These are phyloP conservation scores for Mormoops blainvillei DNA, from an alignment of 2,113 vertebrate genomes.

Conservation along the genomic window DNA sequence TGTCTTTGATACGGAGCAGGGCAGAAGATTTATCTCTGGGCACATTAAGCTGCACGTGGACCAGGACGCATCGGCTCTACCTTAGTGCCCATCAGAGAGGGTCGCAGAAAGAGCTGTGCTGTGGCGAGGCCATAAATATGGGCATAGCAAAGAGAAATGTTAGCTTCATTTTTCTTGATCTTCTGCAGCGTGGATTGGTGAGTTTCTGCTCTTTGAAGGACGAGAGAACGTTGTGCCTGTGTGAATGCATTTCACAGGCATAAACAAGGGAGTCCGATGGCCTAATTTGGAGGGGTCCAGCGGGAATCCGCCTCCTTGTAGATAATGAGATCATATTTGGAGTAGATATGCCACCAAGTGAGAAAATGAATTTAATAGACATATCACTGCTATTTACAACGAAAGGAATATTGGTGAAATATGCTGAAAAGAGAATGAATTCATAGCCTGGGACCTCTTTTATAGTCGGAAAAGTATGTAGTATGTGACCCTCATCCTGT, in stretches of 20 bases:
- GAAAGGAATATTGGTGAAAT: conserved; percentile 26
- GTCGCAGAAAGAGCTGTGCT: neutral
- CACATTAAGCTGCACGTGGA: conserved; percentile 30
- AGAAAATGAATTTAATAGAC: conserved; percentile 62
- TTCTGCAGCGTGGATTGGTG: neutral
- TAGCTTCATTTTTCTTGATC: conserved; percentile 34
- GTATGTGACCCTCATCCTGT: conserved; percentile 49
- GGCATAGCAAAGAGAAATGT: neutral
- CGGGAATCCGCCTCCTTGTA: conserved; percentile 29
- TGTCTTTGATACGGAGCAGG: conserved; percentile 40
- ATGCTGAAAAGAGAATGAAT: conserved; percentile 33
- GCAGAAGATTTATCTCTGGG: conserved; percentile 54
- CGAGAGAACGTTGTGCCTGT: neutral
- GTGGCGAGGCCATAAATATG: conserved; percentile 17
- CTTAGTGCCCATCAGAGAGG: neutral
- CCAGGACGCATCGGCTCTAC: neutral
- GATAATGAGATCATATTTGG: conserved; percentile 63
- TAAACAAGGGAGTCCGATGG: conserved; percentile 44
- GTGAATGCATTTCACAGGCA: conserved; percentile 36
- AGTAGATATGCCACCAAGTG: conserved; percentile 24
- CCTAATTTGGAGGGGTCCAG: conserved; percentile 47
- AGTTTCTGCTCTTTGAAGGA: neutral
- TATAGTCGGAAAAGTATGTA: conserved; percentile 36
- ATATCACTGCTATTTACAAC: conserved; percentile 51
- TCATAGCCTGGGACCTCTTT: neutral